These are phyloP conservation scores for Molossus alvarezi DNA, from an alignment of 2,797 vertebrate genomes.

Conservation along the genomic window DNA sequence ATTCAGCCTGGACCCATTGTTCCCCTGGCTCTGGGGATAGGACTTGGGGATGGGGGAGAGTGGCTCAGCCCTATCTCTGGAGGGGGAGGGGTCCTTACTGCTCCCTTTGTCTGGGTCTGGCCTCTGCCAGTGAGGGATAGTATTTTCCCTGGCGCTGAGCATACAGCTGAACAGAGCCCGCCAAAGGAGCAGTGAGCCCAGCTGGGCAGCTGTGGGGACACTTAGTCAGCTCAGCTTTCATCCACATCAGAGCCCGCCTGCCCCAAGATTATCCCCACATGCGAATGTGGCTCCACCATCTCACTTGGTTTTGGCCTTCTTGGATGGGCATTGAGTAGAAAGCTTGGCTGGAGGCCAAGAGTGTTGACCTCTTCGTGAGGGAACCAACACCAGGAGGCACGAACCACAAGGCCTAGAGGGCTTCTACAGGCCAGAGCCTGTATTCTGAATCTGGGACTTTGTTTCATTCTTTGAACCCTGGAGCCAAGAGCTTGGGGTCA, in stretches of 20 bases:
- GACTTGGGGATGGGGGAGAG: not conserved
- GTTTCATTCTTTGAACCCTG: slow-evolving; percentile 38
- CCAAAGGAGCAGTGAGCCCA: slow-evolving; percentile 27
- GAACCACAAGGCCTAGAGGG: slow-evolving; percentile 64
- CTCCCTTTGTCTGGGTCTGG: slow-evolving; percentile 17
- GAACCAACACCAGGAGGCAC: slow-evolving; percentile 79
- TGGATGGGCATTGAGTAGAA: slow-evolving; percentile 87
- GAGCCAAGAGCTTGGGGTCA: slow-evolving; percentile 50
- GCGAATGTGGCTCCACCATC: slow-evolving; percentile 85
- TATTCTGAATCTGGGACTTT: slow-evolving; percentile 15
- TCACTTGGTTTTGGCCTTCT: slow-evolving; percentile 88
- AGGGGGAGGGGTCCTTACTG: not conserved
- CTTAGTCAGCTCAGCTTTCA: slow-evolving; percentile 87
- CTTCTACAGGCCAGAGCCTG: not conserved
- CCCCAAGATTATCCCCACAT: slow-evolving; percentile 83
- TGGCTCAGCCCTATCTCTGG: not conserved
- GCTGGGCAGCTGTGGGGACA: slow-evolving; percentile 82
- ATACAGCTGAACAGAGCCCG: slow-evolving; percentile 76
- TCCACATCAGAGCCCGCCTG: slow-evolving; percentile 84
- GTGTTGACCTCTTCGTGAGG: slow-evolving; percentile 82
- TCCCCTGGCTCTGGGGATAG: not conserved
- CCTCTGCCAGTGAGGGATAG: slow-evolving; percentile 52
- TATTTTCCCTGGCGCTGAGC: slow-evolving; percentile 72
- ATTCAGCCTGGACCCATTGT: not conserved
- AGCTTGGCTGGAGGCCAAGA: slow-evolving; percentile 86